Evolutionary conservation across 1,140 invertebrate genomes (phyloP), one percentile per base, ranked within the genome.

Genomic region (Drosophila arizonae): DNA sequence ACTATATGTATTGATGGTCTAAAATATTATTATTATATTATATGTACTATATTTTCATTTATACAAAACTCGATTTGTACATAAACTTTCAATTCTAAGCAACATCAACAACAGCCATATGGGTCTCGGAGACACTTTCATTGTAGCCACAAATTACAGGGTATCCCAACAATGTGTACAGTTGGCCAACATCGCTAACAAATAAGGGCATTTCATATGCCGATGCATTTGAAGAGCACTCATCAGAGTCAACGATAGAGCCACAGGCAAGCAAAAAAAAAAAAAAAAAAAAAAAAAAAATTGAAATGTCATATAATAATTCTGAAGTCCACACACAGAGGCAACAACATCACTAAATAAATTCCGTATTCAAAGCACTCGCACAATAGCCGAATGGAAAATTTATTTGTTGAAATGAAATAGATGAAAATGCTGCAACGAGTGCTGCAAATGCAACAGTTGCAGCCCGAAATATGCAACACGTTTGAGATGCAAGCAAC

Each of bases 341-440:
- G 41, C 9, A 33, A 21, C 21, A 17, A 21, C 45, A 50, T 28
- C 11, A 24, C 63, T 50, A 76, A 70, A 63, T 78, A 76, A 64
- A 81, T 78, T 78, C 45, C 3, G 48, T 33, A 72, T 65, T 66
- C 69, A 41, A 24, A 69, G 30, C 64, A 63, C 54, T 30, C 45
- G 50, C 26, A 26, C 67, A 67, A 75, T 62, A 76, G 58, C 54
- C 54, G 50, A 73, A 81, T 86, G 21, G 61, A 76, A 71, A 81
- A 76, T 78, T 72, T 77, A 81, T 86, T 69, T 54, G 65, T 66
- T 75, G 28, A 26, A 13, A 6, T 6, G 24, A 8, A 51, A 10
- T 63, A 24, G 21, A 50, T 56, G 60, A 30, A 70, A 63, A 50
- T 70, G 33, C 15, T 2, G 21, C 21, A 50, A 50, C 28, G 36